Conservation (phyloP, 2,888 invertebrate species). For the Endotricha flammealis region DNA sequence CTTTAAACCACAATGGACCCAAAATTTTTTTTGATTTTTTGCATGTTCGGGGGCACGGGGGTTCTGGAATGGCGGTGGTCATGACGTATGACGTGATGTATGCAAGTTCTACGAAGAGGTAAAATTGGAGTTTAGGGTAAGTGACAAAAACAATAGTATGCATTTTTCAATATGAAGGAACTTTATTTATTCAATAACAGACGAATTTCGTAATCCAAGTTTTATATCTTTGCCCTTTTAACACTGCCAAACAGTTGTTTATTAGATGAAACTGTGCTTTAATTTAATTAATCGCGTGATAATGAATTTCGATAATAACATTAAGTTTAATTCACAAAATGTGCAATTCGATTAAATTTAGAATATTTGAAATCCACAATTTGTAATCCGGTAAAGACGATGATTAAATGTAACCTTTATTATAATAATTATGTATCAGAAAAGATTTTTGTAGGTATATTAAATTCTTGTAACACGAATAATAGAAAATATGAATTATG, state of each 20-base stretch:
- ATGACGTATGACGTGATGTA: neutral
- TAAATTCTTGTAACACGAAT: constrained; percentile 59
- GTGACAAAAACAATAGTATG: constrained; percentile 24
- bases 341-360: constrained; percentile 51
- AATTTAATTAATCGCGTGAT: constrained; percentile 54
- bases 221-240: constrained; percentile 36
- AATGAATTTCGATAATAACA: constrained; percentile 49
- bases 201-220: constrained; percentile 50
- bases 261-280: constrained; percentile 60
- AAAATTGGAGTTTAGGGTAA: neutral
- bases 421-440: constrained; percentile 57
- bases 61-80: too few relatives aligned
- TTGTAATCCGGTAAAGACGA: constrained; percentile 50
- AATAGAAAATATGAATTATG: constrained; percentile 75
- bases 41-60: too few relatives aligned
- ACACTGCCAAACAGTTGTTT: constrained; percentile 42
- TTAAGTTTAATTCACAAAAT: constrained; percentile 38
- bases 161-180: constrained; percentile 61
- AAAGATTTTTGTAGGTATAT: constrained; percentile 57
- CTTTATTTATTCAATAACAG: constrained; percentile 73
- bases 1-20: too few relatives aligned
- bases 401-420: constrained; percentile 36
- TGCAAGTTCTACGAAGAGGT: neutral
- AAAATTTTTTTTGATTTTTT: too few relatives aligned
- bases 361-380: constrained; percentile 48